A percentile compares a stretch with the other conserved stretches of the same genome.
Evolutionary conservation across 2,888 invertebrate species (phyloP).

Genomic region (Camptogramma bilineatum): DNA sequence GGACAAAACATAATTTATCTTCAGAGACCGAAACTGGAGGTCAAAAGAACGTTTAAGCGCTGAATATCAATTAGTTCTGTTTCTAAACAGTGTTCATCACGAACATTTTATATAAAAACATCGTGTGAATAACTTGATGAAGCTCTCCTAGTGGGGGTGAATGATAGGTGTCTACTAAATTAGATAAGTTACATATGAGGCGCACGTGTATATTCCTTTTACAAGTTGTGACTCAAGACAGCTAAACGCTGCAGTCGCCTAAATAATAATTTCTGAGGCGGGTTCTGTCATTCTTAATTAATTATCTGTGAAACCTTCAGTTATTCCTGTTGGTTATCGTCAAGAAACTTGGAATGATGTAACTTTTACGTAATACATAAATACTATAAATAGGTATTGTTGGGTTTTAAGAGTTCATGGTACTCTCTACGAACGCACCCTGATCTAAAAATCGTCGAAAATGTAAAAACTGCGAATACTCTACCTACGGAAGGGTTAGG

Average conservation of each 20-base stretch:
- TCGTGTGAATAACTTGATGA: constrained; percentile 24
- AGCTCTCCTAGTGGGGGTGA: constrained; percentile 37
- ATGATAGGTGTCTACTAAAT: constrained; percentile 40
- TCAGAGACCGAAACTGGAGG: constrained; percentile 18
- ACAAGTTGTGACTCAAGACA: constrained; percentile 42
- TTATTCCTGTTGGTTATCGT: background rate
- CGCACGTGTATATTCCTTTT: constrained; percentile 42
- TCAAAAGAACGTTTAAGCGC: constrained; percentile 31
- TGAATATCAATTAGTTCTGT: constrained; percentile 29
- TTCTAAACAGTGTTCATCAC: background rate
- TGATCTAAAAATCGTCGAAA: background rate
- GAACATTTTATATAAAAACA: constrained; percentile 16
- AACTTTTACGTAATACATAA: background rate
- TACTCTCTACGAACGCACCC: background rate
- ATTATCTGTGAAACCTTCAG: constrained; percentile 2
- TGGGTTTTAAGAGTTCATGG: background rate
- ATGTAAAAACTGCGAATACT: background rate
- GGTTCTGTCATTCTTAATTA: constrained; percentile 32
- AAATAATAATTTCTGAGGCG: constrained; percentile 20
- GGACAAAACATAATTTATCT: background rate
- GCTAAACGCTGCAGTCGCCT: constrained; percentile 28
- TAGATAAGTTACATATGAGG: constrained; percentile 42
- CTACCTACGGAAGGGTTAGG: too few species aligned
- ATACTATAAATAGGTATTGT: too few species aligned
- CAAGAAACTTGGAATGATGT: background rate